Conservation (phyloP, 2,888 invertebrate species). For the Parascotia fuliginaria region DNA sequence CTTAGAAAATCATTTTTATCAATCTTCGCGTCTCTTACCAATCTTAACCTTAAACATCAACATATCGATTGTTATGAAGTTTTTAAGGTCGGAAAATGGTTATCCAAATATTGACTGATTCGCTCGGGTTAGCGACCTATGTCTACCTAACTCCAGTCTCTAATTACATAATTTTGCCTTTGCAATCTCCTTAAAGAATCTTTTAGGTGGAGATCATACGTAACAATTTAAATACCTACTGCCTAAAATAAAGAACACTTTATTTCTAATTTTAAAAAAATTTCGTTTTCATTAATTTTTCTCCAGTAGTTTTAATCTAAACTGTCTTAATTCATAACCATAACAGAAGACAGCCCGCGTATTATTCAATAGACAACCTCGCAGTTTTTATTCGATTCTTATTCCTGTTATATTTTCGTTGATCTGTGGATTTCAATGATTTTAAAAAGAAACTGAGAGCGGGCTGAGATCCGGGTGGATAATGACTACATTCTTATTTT, state of each 20-base stretch:
- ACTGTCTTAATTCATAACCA: constrained; percentile 14
- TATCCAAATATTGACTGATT: too few relatives aligned
- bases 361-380: constrained; percentile 5
- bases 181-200: background rate
- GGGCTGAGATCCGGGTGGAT: constrained; percentile 39
- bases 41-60: too few relatives aligned
- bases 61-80: too few relatives aligned
- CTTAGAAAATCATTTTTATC: too few relatives aligned
- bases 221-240: background rate
- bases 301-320: constrained; percentile 1
- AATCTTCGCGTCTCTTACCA: too few relatives aligned
- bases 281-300: constrained; percentile 10
- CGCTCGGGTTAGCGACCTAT: too few relatives aligned
- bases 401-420: background rate
- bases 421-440: constrained; percentile 17
- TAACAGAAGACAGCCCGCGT: background rate
- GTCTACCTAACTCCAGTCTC: too few relatives aligned
- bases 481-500: constrained; percentile 46
- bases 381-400: constrained; percentile 7
- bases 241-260: constrained; percentile 1
- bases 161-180: background rate
- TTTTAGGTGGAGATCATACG: background rate
- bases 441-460: constrained; percentile 22
- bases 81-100: too few relatives aligned
- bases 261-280: constrained; percentile 4